Evolutionary conservation across 1,140 invertebrate species (phyloP).

Genomic region (Aethina tumida): DNA sequence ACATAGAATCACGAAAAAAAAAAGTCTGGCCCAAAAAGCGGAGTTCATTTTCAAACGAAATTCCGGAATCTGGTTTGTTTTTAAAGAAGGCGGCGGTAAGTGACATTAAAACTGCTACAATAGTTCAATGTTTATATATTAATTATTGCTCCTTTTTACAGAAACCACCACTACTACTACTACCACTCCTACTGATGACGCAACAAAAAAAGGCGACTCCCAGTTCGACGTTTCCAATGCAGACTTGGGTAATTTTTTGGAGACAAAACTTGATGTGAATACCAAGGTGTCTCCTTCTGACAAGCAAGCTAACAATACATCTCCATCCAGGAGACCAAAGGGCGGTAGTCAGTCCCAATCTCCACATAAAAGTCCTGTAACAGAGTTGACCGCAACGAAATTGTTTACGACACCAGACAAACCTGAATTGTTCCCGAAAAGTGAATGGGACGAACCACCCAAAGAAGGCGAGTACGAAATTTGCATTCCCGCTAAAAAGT

Average conservation of each 20-base stretch:
- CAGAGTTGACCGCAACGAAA: constrained; percentile 3
- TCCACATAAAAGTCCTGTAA: not conserved
- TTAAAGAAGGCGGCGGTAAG: constrained; percentile 9
- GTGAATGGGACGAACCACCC: constrained; percentile 30
- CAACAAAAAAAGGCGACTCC: no score
- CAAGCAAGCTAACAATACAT: no score
- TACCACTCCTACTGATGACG: no score
- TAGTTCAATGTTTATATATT: no score
- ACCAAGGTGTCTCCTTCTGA: not conserved
- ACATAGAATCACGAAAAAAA: constrained; percentile 7
- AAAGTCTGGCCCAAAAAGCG: constrained; percentile 6
- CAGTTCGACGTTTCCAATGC: no score
- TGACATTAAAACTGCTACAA: no score
- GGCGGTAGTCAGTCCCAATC: no score
- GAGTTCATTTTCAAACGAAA: constrained; percentile 25
- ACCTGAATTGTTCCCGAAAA: constrained; percentile 12
- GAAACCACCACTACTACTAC: no score
- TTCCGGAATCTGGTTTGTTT: constrained; percentile 31
- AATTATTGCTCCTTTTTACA: no score
- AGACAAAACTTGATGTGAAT: not conserved
- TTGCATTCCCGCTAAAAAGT: constrained; percentile 36
- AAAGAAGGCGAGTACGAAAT: constrained; percentile 36
- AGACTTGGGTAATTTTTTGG: not conserved
- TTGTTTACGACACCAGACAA: constrained; percentile 1
- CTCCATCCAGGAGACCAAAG: no score